These are phyloP conservation scores for Sebastiscus albofasciatus DNA, from an alignment of 2,797 vertebrate species.

Conservation along the genomic window DNA sequence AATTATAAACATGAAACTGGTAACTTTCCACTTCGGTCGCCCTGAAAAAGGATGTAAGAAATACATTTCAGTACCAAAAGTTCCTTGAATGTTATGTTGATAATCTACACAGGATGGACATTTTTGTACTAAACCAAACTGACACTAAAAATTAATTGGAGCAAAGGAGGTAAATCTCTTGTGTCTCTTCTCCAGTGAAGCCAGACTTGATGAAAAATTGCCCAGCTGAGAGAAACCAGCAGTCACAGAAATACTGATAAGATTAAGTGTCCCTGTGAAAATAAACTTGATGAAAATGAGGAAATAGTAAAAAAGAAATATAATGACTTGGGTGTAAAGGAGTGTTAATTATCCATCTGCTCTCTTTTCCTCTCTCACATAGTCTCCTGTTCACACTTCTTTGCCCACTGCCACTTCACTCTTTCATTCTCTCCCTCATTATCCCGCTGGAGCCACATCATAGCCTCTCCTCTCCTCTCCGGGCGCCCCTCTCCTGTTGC, in stretches of 20 bases:
- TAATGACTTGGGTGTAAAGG: background rate
- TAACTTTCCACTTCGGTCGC: background rate
- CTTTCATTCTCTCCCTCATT: constrained; percentile 1
- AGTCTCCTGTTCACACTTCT: background rate
- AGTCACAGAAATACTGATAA: background rate
- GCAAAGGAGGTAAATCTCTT: background rate
- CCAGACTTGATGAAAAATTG: background rate
- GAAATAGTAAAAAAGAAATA: constrained; percentile 4
- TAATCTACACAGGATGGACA: background rate
- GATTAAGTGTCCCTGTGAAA: background rate
- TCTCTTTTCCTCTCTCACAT: background rate
- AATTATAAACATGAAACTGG: background rate
- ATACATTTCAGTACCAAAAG: background rate
- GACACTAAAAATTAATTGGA: background rate
- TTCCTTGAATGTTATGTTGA: background rate
- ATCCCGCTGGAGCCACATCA: background rate
- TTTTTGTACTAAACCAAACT: background rate
- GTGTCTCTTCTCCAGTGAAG: background rate
- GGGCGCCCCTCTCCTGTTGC: background rate
- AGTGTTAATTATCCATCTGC: constrained; percentile 29
- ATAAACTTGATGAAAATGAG: constrained; percentile 3
- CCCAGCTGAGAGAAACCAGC: background rate
- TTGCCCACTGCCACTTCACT: background rate
- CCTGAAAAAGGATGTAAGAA: background rate
- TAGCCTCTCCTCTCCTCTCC: background rate